phyloP scores from a whole-genome alignment of 2,888 invertebrate species.

The Leptopilina myrica region DNA sequence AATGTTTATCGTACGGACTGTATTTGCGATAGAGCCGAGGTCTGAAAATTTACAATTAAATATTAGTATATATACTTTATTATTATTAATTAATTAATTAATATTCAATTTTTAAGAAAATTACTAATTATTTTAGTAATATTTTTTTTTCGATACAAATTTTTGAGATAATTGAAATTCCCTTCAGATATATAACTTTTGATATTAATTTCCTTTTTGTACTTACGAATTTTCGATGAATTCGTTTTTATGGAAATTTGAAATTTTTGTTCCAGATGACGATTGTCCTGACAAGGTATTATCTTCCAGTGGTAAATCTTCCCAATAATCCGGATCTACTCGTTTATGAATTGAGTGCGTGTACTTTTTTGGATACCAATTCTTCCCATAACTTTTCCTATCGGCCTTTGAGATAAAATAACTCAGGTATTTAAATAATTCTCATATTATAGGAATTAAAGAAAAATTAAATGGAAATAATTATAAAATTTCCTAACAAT shows the following conservation, averaged over 20 bases:
- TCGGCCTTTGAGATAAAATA: background rate
- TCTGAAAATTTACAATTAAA: background rate
- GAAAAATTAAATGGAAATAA: too few species aligned
- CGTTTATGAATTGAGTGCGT: slow-evolving; percentile 23
- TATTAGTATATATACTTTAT: too few species aligned
- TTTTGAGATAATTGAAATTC: too few species aligned
- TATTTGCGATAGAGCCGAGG: slow-evolving; percentile 3
- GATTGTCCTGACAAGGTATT: background rate
- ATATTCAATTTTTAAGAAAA: background rate
- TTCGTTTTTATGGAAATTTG: background rate
- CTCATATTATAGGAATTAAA: background rate
- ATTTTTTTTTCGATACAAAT: background rate
- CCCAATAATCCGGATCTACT: slow-evolving; percentile 28
- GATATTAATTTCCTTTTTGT: background rate
- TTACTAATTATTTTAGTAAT: background rate
- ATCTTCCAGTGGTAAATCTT: background rate
- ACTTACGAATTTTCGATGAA: background rate
- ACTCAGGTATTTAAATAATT: background rate
- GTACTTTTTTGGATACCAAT: slow-evolving; percentile 20
- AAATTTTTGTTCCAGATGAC: background rate
- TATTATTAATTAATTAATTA: background rate
- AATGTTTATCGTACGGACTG: background rate
- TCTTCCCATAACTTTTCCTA: slow-evolving; percentile 24
- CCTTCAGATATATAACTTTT: background rate
- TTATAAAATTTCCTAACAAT: background rate